Evolutionary conservation across 2,797 vertebrate genomes (phyloP).

Genomic region (Staurois parvus): DNA sequence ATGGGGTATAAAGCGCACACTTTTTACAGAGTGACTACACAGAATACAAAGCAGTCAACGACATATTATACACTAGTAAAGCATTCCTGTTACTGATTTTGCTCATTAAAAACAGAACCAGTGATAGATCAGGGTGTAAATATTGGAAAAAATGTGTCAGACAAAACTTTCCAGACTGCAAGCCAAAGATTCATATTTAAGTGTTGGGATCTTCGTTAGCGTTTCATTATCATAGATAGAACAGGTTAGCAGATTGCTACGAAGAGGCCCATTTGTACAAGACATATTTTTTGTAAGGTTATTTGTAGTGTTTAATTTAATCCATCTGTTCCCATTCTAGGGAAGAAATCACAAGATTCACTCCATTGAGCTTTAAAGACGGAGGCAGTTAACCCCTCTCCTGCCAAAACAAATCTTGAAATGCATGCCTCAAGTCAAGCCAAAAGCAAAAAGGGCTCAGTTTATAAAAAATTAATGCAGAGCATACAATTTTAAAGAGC

Average conservation of each 20-base stretch:
- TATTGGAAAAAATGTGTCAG: neutral
- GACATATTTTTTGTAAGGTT: conserved; percentile 59
- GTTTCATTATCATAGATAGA: conserved; percentile 52
- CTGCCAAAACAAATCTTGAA: conserved; percentile 25
- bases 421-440: conserved; percentile 41
- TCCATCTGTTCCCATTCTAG: conserved; percentile 50
- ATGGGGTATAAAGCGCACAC: too few relatives aligned
- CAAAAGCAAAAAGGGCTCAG: conserved; percentile 31
- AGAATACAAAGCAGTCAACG: neutral
- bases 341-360: conserved; percentile 35
- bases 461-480: conserved; percentile 55
- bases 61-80: neutral
- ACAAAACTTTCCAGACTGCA: conserved; percentile 18
- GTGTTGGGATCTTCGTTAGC: conserved; percentile 15
- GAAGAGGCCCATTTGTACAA: conserved; percentile 59
- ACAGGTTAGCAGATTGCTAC: conserved; percentile 60
- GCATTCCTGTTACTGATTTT: neutral
- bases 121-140: neutral
- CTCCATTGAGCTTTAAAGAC: conserved; percentile 51
- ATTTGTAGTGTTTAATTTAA: conserved; percentile 50
- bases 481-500: conserved; percentile 54
- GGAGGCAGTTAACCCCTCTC: conserved; percentile 28
- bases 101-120: neutral
- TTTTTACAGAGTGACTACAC: neutral
- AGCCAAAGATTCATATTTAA: neutral